phyloP scores from a whole-genome alignment of 2,797 vertebrate species.

The Sebastes nivosus region DNA sequence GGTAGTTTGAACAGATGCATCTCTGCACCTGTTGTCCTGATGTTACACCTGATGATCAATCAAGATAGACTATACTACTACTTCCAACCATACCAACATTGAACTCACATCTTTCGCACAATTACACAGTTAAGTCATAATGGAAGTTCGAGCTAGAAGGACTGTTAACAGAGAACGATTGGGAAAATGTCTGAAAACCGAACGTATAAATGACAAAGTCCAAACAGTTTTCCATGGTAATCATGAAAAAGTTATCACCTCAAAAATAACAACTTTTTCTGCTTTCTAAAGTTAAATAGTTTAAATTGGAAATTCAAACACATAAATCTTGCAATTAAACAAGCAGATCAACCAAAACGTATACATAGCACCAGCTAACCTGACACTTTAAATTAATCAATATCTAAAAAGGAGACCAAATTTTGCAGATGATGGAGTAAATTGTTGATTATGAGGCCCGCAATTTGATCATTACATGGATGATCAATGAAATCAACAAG shows the following conservation, averaged over 20 bases:
- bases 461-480: neutral
- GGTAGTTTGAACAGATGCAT: neutral
- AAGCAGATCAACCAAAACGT: neutral
- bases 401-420: neutral
- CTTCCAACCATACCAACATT: neutral
- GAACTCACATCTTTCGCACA: neutral
- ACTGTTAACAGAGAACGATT: neutral
- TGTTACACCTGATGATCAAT: neutral
- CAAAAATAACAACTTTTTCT: no score
- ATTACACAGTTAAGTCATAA: neutral
- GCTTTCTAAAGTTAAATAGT: neutral
- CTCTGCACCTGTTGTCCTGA: slow-evolving; percentile 2
- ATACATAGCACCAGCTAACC: neutral
- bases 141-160: no score
- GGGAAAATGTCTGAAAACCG: neutral
- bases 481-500: neutral
- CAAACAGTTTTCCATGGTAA: neutral
- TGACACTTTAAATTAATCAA: neutral
- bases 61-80: neutral
- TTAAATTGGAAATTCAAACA: neutral
- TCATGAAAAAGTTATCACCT: neutral
- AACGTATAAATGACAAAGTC: neutral
- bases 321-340: neutral
- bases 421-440: neutral
- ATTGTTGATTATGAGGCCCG: neutral